These are phyloP conservation scores for Gastracanthus pulcherrimus DNA, from an alignment of 2,888 invertebrate genomes.

Conservation along the genomic window DNA sequence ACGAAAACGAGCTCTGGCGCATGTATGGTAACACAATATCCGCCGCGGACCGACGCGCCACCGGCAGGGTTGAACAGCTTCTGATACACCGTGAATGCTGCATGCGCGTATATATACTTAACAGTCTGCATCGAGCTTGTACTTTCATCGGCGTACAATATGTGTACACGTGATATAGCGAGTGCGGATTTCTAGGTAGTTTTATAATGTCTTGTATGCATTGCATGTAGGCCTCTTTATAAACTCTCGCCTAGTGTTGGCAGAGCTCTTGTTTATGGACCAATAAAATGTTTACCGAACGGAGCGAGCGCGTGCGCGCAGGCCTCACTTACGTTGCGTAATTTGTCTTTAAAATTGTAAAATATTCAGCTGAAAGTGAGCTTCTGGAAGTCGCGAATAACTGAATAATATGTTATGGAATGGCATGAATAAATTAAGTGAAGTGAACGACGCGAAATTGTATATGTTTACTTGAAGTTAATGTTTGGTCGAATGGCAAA, in stretches of 20 bases:
- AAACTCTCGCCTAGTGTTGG: no score
- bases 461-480: neutral
- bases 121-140: neutral
- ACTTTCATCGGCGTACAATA: neutral
- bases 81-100: neutral
- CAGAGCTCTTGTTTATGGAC: no score
- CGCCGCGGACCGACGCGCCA: neutral
- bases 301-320: neutral
- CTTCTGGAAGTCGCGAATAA: neutral
- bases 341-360: constrained; percentile 32
- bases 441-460: neutral
- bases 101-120: neutral
- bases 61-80: neutral
- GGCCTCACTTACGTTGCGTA: no score
- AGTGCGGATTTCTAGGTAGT: no score
- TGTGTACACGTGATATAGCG: no score
- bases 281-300: constrained; percentile 24
- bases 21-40: constrained; percentile 4
- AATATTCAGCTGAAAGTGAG: neutral
- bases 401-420: neutral
- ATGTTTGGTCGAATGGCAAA: neutral
- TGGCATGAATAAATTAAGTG: constrained; percentile 23
- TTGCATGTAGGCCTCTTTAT: no score
- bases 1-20: neutral
- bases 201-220: no score